phyloP scores from a whole-genome alignment of 2,113 vertebrate species.

The Myotis brandtii region DNA sequence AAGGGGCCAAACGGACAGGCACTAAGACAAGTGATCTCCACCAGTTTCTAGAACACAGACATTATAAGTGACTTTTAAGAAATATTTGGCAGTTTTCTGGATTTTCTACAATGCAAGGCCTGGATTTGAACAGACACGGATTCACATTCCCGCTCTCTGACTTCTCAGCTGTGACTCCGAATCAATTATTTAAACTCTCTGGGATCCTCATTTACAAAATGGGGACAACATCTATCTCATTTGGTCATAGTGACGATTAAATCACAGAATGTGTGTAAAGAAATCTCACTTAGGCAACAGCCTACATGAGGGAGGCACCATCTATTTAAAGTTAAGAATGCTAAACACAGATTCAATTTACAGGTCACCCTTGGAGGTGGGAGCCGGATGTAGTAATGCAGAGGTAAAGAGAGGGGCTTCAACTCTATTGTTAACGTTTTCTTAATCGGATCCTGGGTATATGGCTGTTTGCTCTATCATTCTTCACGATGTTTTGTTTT shows the following conservation, averaged over 20 bases:
- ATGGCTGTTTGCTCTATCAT: not conserved
- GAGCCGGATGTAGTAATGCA: not conserved
- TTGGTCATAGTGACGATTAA: not conserved
- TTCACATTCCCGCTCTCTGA: not conserved
- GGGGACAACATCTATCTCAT: not conserved
- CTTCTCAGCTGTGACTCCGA: not conserved
- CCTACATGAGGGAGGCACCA: not conserved
- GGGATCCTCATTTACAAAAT: not conserved
- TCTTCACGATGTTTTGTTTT: not conserved
- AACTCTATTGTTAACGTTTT: not conserved
- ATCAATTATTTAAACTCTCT: constrained; percentile 20
- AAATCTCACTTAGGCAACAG: not conserved
- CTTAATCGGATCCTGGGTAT: not conserved
- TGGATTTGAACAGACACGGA: not conserved
- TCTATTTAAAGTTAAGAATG: not conserved
- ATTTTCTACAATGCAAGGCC: not conserved
- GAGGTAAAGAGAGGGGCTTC: not conserved
- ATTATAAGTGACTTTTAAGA: not conserved
- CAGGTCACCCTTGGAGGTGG: not conserved
- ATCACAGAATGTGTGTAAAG: not conserved
- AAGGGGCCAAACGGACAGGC: not conserved
- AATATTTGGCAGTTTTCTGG: not conserved
- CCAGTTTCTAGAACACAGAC: not conserved
- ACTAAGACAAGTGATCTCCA: not conserved
- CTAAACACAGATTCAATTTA: not conserved